These are phyloP conservation scores for Acrobasis suavella DNA, from an alignment of 2,888 invertebrate genomes.

Conservation along the genomic window DNA sequence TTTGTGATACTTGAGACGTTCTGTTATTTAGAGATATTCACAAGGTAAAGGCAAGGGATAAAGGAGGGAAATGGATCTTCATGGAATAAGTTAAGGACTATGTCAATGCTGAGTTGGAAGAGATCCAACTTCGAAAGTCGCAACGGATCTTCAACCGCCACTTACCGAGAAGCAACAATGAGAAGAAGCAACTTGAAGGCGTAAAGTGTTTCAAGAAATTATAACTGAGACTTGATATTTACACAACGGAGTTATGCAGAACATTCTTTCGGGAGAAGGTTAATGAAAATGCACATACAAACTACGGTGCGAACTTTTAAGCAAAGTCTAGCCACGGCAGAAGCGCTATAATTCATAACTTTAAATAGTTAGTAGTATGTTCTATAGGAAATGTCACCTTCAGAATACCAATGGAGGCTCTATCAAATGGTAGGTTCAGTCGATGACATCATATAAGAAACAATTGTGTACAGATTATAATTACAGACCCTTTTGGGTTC, in stretches of 20 bases:
- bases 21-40: not conserved
- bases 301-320: not conserved
- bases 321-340: not conserved
- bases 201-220: too few relatives aligned
- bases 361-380: not conserved
- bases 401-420: not conserved
- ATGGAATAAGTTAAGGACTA: too few relatives aligned
- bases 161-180: too few relatives aligned
- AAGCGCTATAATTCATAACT: not conserved
- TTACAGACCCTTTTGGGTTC: slow-evolving; percentile 55
- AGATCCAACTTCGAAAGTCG: too few relatives aligned
- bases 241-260: too few relatives aligned
- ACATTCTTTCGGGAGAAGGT: too few relatives aligned
- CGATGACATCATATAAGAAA: slow-evolving; percentile 53
- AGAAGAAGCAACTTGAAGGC: too few relatives aligned
- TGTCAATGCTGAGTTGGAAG: too few relatives aligned
- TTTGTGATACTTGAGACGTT: not conserved
- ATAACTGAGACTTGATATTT: too few relatives aligned
- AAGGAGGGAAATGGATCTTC: not conserved
- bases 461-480: slow-evolving; percentile 53
- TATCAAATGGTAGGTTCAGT: slow-evolving; percentile 23
- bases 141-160: too few relatives aligned
- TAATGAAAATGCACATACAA: too few relatives aligned
- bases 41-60: not conserved
- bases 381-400: slow-evolving; percentile 10